Base-by-base conservation (phyloP, 2,888 invertebrate genomes). In the Ochropleura leucogaster region DNA sequence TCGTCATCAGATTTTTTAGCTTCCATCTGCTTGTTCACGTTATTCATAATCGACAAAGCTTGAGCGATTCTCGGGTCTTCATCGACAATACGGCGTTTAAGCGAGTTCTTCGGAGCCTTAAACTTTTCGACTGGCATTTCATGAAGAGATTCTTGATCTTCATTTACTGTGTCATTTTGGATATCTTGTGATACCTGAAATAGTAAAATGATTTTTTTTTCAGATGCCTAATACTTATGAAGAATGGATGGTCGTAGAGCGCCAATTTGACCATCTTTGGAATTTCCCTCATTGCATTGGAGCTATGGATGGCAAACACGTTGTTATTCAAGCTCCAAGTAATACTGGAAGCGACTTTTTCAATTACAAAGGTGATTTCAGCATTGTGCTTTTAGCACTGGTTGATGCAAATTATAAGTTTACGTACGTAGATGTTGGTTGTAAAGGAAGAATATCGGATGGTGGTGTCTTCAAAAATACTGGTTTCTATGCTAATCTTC, bases 51-150 rank as follows among this genome's bases (percentile, higher is more conserved):
- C 73, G 75, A 83, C 73, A 80, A 83, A 83, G 78, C 81, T 14
- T 85, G 76, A 14, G 69, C 72, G 20, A 83, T 80, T 83, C 77
- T 81, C 64, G 79, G 79, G 72, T 84, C 85, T 84, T 84, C 80
- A 82, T 82, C 72, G 53, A 74, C 81, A 79, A 14, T 18, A 82
- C 71, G 79, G 59, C 80, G 79, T 83, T 85, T 83, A 12, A 64
- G 79, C 74, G 74, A 82, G 80, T 82, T 84, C 78, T 83, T 84
- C 72, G 83, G 80, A 84, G 72, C 84, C 80, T 85, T 79, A 77
- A 85, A 84, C 76, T 84, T 82, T 82, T 84, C 76, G 79, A 84
- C 80, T 82, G 75, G 72, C 74, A 59, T 77, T 72, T 80, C 80
- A 64, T 71, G 76, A 80, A 30, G 69, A 80, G 74, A 79, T n/a